Evolutionary conservation across 2,888 invertebrate genomes (phyloP), one percentile per base, ranked within the genome.

Genomic region (Panzeria rudis): DNA sequence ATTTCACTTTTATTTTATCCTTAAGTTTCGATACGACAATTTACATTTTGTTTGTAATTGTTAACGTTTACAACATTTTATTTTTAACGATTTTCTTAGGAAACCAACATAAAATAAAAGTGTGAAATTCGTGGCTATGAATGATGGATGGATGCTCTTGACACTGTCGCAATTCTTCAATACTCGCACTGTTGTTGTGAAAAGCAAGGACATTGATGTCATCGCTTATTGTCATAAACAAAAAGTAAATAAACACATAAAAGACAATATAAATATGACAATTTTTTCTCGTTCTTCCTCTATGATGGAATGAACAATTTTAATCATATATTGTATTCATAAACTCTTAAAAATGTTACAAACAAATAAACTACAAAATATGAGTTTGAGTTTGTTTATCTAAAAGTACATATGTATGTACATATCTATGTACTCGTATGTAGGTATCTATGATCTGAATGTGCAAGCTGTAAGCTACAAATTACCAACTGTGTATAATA

Each of bases 61-160:
- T 47, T 17, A 29, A 29, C 2, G 17, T 41, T 20, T 29, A 38
- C 11, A 9, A 0, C 3, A 15, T 56, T 66, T 68, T 35, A 35
- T 29, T 50, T 69, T 5, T n/a, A 17, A 25, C 23, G 64, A 54
- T 41, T 61, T 71, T 50, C 13, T 13, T 23, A 25, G n/a, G 20
- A 50, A 77, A 23, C 5, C 44, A 8, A 41, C 25, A 17, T 41
- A 25, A 47, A 61, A 78, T 17, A 82, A 69, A 82, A 76, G 81
- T 82, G 81, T 76, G 75, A 76, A 76, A 82, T 82, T 75, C 61
- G 76, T 82, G 17, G 35, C 7, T 47, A 54, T 20, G 13, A 68
- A 44, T 75, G 68, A 81, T 47, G 44, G 44, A 61, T 71, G 52
- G 32, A 54, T 72, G 64, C 41, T 76, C 54, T 82, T 82, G 75